Evolutionary conservation across 2,113 vertebrate genomes (phyloP), one percentile per base, ranked within the genome.

Genomic region (Triplophysa tibetana): DNA sequence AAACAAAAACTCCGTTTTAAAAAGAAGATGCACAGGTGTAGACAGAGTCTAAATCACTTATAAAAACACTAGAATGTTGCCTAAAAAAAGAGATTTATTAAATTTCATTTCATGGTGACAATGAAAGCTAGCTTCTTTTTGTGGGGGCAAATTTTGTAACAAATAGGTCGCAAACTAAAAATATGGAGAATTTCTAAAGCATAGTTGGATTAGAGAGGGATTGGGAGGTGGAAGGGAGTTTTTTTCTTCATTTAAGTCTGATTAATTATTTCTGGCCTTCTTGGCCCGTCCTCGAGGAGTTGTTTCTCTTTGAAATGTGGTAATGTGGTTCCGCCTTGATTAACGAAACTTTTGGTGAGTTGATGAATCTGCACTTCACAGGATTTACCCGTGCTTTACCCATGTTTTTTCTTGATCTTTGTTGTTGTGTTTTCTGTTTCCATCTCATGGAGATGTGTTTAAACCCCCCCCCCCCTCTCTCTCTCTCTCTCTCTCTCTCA

Each of bases 181-280:
- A 8, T 19, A 58, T 4, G 7, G 54, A n/a, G n/a, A n/a, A 21
- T 21, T 84, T 78, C 82, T 38, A 23, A 48, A 65, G 33, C 38
- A 10, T 48, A 74, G 83, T 5, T 64, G 66, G 52, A 58, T 60
- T 9, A 56, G 29, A 48, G 23, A 21, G 26, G 33, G 12, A 43
- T 56, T 73, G 77, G 72, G 56, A 41, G 17, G 63, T 77, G 75
- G 73, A 64, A 79, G 79, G 58, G 1, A 87, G 81, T 85, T 66
- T 70, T 75, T 77, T 85, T 45, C 70, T 77, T 89, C 73, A 81
- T 89, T 87, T 92, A 91, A 85, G 81, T 61, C 76, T 75, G 77
- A 83, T 80, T 91, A 88, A 93, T 92, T 92, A 91, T 91, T 89
- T 87, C 84, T 77, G 50, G 70, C 56, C 79, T 85, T 77, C 78